Conservation (phyloP, 2,888 invertebrate genomes). For the Lottia scabra region DNA sequence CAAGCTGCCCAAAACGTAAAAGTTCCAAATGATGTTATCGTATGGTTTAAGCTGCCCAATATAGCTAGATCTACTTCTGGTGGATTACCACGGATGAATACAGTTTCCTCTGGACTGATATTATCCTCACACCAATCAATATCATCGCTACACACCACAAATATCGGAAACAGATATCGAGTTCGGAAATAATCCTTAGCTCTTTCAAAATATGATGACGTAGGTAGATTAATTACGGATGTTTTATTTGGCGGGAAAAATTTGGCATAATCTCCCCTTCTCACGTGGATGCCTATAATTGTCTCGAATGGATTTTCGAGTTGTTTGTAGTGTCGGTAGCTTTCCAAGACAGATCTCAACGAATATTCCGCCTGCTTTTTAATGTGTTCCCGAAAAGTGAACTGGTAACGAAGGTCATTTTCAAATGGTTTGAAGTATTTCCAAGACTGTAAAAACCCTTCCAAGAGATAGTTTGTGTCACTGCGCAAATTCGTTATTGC, state of each 20-base stretch:
- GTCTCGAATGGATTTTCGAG: neutral
- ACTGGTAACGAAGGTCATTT: neutral
- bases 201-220: neutral
- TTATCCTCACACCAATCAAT: neutral
- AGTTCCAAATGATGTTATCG: neutral
- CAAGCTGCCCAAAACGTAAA: constrained; percentile 1
- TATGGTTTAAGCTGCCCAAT: neutral
- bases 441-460: neutral
- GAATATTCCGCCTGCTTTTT: neutral
- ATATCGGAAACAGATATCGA: neutral
- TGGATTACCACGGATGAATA: neutral
- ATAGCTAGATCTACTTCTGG: neutral
- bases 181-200: neutral
- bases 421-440: neutral
- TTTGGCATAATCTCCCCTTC: constrained; percentile 2
- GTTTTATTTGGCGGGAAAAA: neutral
- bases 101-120: neutral
- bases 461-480: neutral
- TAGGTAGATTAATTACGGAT: neutral
- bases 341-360: neutral
- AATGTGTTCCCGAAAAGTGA: neutral
- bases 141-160: neutral
- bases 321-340: neutral
- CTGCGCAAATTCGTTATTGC: neutral
- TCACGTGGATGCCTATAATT: neutral